Evolutionary conservation across 2,888 invertebrate genomes (phyloP), one percentile per base, ranked within the genome.

Genomic region (Caradrina kadenii): DNA sequence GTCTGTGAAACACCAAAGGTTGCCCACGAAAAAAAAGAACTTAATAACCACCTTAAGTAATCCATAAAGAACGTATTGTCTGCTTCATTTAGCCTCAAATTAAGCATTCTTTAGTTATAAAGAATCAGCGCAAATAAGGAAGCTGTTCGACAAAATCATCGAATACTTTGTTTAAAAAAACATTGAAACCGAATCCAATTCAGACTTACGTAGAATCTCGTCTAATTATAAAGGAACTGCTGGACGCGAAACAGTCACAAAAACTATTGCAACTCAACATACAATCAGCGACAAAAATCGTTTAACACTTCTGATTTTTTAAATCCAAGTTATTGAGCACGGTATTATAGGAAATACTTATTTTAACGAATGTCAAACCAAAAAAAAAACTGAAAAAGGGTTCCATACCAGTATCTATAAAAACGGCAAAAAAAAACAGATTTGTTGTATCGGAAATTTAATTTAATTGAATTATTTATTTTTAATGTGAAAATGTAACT

Each of bases 211-310:
- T 48, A 65, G 65, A 77, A 52, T 48, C 31, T 54, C 66, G 77
- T 42, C 56, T 53, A 39, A 5, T 52, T 69, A 45, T 17, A 64
- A 49, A 50, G 48, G 54, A 73, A 65, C 68, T 59, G 55, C 80
- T 82, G 74, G 81, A 79, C 69, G 63, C 49, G 31, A 64, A 45
- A 56, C 53, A 56, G n/a, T n/a, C 21, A 77, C 60, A 81, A 80
- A 82, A 83, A 80, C 69, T 35, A 60, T 69, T 49, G 54, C 66
- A 82, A 67, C 60, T 49, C 62, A n/a, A 56, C 39, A 76, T 64
- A 35, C 35, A 8, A 8, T 35, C 8, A 35, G 35, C 8, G 8
- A 8, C 35, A 35, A 35, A 35, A 35, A 1, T 35, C 35, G 8
- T 35, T 35, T 5, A 35, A 35, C 35, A 8, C 35, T 35, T 35